Evolutionary conservation across 1,140 invertebrate species (phyloP), one percentile per base, ranked within the genome.

Genomic region (Spodoptera frugiperda): DNA sequence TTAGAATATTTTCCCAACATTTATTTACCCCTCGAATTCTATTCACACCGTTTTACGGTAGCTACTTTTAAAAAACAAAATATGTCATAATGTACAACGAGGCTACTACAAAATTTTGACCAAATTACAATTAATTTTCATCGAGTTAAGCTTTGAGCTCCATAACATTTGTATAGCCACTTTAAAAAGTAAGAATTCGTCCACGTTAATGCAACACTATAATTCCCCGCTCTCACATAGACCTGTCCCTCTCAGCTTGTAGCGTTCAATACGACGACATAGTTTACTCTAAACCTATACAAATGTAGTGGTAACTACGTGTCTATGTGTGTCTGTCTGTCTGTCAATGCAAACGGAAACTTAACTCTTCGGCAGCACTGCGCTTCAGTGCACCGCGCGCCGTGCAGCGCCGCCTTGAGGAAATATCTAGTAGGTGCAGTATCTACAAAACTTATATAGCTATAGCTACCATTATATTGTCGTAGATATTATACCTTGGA

Each of bases 341-440:
- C 48, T 76, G 19, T 71, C 39, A 61, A 67, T 76, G 65, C 75
- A 79, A 76, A 79, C 78, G 75, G 80, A 82, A 82, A 82, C 77
- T 81, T 76, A 79, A 76, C 74, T 79, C 65, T 75, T 78, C 70
- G 15, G 70, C 49, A 51, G 55, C 46, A 67, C 55, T 75, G 33
- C 72, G 70, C 75, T 70, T 49, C 72, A 46, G 49, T 30, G 68
- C 53, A 17, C 33, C 59, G 57, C 53, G 33, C 6, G 33, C 6
- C 33, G 25, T 2, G 25, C 25, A 25, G 25, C 25, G 0, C 25
- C 5, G 21, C 57, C 74, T 77, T 79, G 70, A 82, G 76, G 71
- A 78, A 75, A 73, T 53, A 17, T 17, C n/a, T 53, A 17, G 17
- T 53, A 53, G 51, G 17, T 53, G 15, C 21, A n/a, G n/a, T n/a